phyloP scores from a whole-genome alignment of 1,140 invertebrate genomes.

The Rhopalosiphum maidis region DNA sequence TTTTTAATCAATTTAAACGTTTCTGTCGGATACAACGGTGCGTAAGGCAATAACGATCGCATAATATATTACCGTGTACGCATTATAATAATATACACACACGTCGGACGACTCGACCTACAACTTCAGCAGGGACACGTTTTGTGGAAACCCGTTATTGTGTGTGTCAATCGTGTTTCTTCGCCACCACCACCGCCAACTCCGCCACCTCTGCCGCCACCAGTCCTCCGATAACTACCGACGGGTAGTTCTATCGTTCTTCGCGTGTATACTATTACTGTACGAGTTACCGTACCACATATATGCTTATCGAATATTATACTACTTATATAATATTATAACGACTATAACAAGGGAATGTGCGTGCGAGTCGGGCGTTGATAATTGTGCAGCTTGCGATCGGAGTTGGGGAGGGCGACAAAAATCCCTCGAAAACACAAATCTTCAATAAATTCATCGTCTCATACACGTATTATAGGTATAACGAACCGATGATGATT shows the following conservation, averaged over 20 bases:
- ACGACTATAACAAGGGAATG: background rate
- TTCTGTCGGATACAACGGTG: conserved; percentile 44
- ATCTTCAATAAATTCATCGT: background rate
- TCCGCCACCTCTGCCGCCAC: no score
- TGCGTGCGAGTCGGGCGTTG: background rate
- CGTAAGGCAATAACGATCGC: conserved; percentile 50
- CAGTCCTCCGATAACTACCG: background rate
- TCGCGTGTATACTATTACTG: background rate
- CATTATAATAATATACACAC: conserved; percentile 2
- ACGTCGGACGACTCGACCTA: background rate
- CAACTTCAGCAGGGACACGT: conserved; percentile 38
- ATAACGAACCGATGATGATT: background rate
- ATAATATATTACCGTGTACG: conserved; percentile 47
- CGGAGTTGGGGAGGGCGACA: background rate
- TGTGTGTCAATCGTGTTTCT: conserved; percentile 38
- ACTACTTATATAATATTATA: background rate
- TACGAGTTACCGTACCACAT: background rate
- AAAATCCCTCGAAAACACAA: conserved; percentile 25
- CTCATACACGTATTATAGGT: background rate
- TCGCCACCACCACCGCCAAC: background rate
- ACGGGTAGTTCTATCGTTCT: background rate
- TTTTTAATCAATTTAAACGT: conserved; percentile 57
- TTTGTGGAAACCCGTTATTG: conserved; percentile 43
- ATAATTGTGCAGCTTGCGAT: background rate
- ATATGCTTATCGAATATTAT: background rate